Percentiles rank a stretch among this genome's conserved stretches.
phyloP scores from a whole-genome alignment of 2,888 invertebrate genomes.

The Oligia latruncula region DNA sequence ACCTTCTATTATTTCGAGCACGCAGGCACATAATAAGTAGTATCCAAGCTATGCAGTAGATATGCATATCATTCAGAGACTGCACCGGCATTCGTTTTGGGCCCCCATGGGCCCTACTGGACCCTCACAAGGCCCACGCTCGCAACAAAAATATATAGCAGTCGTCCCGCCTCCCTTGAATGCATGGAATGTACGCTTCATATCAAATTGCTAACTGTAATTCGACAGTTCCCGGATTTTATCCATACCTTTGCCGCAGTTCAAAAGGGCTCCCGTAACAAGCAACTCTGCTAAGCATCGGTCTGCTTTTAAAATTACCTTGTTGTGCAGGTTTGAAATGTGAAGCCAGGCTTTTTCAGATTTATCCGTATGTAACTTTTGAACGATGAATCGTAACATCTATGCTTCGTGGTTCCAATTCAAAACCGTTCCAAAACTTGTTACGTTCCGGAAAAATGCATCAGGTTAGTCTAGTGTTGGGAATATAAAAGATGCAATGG shows the following conservation, averaged over 20 bases:
- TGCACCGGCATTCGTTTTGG: constrained; percentile 8
- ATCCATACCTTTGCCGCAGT: not conserved
- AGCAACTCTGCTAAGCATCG: constrained; percentile 10
- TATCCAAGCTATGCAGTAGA: constrained; percentile 1
- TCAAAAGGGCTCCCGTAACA: constrained; percentile 8
- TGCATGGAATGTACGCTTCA: constrained; percentile 41
- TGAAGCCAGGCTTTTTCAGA: not conserved
- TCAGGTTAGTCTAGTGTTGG: not conserved
- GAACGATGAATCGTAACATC: not conserved
- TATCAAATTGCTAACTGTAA: constrained; percentile 54
- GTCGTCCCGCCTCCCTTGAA: constrained; percentile 11
- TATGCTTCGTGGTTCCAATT: constrained; percentile 18
- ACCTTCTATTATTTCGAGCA: not conserved
- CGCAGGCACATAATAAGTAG: not conserved
- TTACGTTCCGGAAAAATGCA: constrained; percentile 25
- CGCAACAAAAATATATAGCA: constrained; percentile 18
- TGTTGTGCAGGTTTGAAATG: not conserved
- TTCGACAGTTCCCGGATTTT: constrained; percentile 35
- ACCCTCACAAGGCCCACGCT: not conserved
- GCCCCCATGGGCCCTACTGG: not conserved
- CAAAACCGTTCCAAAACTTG: constrained; percentile 35
- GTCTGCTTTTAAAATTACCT: constrained; percentile 6
- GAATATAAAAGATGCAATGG: constrained; percentile 37
- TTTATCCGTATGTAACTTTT: constrained; percentile 4
- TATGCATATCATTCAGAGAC: constrained; percentile 9